These are phyloP conservation scores for Pristionchus fissidentatus DNA, from an alignment of 2,888 invertebrate species.

Conservation along the genomic window DNA sequence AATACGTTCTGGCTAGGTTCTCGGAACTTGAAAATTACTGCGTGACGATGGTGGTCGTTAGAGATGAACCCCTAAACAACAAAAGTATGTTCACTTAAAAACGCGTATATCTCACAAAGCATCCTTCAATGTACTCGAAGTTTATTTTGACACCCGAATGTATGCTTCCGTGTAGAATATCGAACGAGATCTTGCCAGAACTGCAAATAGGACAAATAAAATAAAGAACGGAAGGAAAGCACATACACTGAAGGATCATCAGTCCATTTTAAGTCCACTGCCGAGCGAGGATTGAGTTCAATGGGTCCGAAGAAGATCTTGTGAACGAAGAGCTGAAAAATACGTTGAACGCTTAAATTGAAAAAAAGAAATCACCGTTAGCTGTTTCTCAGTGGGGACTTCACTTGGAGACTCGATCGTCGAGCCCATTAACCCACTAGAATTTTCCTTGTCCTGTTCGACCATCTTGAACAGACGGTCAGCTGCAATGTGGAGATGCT, in stretches of 20 bases:
- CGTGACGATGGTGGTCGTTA: background rate
- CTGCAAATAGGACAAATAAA: background rate
- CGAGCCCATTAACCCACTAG: background rate
- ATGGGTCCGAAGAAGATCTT: conserved; percentile 29
- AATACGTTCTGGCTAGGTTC: background rate
- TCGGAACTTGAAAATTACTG: background rate
- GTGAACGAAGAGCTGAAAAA: conserved; percentile 13
- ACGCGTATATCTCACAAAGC: background rate
- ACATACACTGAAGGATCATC: background rate
- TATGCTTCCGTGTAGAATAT: background rate
- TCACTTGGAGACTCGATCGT: no score
- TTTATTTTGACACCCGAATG: background rate
- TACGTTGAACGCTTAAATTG: background rate
- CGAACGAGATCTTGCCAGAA: background rate
- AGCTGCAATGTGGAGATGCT: background rate
- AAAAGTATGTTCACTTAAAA: background rate
- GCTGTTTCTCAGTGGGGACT: background rate
- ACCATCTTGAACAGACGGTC: background rate
- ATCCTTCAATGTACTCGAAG: background rate
- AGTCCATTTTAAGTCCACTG: conserved; percentile 7
- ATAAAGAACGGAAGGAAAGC: background rate
- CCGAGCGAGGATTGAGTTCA: background rate
- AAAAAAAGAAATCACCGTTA: background rate
- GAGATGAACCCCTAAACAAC: conserved; percentile 12
- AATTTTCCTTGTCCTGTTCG: background rate